Conservation (phyloP, 2,113 vertebrate genomes). For the Rattus norvegicus region DNA sequence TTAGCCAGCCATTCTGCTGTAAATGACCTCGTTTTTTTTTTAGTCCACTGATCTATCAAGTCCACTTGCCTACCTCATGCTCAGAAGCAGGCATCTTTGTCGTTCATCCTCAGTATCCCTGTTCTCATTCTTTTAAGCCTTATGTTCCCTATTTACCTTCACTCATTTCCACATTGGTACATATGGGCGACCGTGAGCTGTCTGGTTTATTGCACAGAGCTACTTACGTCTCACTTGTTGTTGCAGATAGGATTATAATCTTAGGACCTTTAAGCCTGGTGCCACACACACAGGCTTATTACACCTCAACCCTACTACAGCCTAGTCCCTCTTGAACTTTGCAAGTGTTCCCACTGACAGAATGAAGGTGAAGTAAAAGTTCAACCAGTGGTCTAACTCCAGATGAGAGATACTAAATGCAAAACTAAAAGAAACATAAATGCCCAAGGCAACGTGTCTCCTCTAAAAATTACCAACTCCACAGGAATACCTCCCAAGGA, state of each 20-base stretch:
- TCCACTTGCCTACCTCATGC: not conserved
- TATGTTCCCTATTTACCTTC: not conserved
- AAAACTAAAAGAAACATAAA: not conserved
- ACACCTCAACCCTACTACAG: too few relatives aligned
- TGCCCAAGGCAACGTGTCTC: not conserved
- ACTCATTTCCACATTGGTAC: not conserved
- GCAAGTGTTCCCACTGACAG: not conserved
- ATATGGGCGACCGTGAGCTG: not conserved
- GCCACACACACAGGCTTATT: not conserved
- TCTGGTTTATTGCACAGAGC: not conserved
- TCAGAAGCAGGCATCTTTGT: not conserved
- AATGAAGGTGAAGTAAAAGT: not conserved
- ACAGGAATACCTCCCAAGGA: not conserved
- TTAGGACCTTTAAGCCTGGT: not conserved
- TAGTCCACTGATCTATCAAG: not conserved
- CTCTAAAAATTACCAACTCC: not conserved
- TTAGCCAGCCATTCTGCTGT: not conserved
- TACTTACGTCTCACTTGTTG: not conserved
- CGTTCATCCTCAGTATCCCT: not conserved
- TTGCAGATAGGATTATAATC: not conserved
- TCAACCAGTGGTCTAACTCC: not conserved
- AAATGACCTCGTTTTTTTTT: not conserved
- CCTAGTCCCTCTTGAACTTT: not conserved
- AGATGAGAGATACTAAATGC: not conserved
- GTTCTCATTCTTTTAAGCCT: not conserved